Evolutionary conservation across 2,797 vertebrate species (phyloP).

Genomic region (Ctenosaura bakeri): DNA sequence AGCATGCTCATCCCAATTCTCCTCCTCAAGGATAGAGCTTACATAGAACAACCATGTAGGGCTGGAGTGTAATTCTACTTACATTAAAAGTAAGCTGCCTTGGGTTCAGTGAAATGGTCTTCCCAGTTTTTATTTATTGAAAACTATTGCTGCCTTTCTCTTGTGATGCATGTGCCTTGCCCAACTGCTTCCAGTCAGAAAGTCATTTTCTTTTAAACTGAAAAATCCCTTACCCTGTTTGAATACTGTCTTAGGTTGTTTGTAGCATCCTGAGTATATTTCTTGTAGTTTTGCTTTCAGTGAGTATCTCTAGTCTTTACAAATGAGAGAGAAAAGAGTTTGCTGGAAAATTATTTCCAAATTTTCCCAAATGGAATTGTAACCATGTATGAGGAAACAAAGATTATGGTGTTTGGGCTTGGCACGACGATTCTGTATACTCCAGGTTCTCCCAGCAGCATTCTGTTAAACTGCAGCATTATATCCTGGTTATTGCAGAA

Average conservation of each 20-base stretch:
- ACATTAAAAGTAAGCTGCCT: background rate
- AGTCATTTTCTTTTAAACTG: background rate
- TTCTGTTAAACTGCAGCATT: slow-evolving; percentile 1
- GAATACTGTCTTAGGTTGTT: background rate
- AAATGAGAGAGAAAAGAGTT: background rate
- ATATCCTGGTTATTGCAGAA: background rate
- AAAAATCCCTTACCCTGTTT: background rate
- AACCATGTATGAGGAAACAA: slow-evolving; percentile 66
- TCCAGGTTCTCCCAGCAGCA: slow-evolving; percentile 82
- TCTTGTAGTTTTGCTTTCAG: background rate
- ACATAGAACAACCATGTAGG: background rate
- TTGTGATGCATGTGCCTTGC: background rate
- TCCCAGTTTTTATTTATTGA: background rate
- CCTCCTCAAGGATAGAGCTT: background rate
- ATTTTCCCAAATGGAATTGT: slow-evolving; percentile 1
- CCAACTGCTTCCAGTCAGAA: background rate
- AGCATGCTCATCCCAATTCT: background rate
- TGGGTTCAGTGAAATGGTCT: background rate
- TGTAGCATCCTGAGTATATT: background rate
- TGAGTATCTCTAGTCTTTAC: background rate
- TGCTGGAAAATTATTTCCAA: background rate
- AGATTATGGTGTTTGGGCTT: slow-evolving; percentile 75
- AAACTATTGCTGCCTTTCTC: background rate
- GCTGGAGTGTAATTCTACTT: background rate
- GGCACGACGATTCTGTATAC: slow-evolving; percentile 89